Conservation (phyloP, 2,113 vertebrate species). For the Vulpes lagopus region DNA sequence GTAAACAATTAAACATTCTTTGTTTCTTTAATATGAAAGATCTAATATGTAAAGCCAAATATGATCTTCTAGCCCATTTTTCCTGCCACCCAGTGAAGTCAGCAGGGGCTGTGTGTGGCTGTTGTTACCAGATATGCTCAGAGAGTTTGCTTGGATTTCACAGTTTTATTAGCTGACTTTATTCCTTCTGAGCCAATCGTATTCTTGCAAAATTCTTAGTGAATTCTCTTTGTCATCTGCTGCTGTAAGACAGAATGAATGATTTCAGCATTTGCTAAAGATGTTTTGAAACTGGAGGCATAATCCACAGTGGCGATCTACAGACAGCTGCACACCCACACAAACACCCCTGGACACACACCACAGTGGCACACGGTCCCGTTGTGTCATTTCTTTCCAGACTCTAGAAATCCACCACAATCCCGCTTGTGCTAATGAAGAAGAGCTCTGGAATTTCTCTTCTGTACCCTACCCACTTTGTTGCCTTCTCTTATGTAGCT, state of each 20-base stretch:
- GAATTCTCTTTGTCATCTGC: conserved; percentile 17
- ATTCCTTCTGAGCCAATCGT: neutral
- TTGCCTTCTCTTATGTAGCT: neutral
- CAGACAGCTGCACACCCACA: neutral
- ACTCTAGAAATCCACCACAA: no score
- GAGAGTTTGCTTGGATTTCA: neutral
- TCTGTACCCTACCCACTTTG: neutral
- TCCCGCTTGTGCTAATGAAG: neutral
- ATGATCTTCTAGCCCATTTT: neutral
- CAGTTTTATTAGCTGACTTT: neutral
- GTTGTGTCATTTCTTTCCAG: neutral
- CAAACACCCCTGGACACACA: neutral
- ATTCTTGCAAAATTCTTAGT: conserved; percentile 1
- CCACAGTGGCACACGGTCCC: neutral
- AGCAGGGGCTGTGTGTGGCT: neutral
- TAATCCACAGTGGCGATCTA: neutral
- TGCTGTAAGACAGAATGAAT: neutral
- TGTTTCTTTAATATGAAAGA: neutral
- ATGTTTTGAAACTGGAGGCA: neutral
- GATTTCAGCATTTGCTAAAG: conserved; percentile 18
- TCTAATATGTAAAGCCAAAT: neutral
- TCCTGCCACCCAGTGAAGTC: neutral
- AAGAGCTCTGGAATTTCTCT: neutral
- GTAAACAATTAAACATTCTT: neutral
- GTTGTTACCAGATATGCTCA: neutral